Conservation (phyloP, 2,797 vertebrate species). For the Pempheris klunzingeri region DNA sequence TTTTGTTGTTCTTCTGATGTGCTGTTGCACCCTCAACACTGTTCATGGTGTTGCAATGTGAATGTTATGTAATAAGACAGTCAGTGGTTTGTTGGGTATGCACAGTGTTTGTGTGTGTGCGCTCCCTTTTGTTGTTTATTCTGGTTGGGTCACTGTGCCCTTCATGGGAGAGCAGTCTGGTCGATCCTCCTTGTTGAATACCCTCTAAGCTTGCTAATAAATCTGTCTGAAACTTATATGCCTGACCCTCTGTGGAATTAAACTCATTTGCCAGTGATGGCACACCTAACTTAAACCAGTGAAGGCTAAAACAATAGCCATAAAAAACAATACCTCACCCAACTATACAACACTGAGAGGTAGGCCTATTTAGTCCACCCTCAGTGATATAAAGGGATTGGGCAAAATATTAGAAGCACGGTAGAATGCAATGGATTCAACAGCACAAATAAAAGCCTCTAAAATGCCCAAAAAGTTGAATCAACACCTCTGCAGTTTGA, state of each 20-base stretch:
- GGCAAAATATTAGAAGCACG: not conserved
- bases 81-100: not conserved
- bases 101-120: not conserved
- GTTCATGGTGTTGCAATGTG: slow-evolving; percentile 22
- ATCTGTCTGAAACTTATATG: slow-evolving; percentile 20
- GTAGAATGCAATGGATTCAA: not conserved
- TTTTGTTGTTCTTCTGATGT: not conserved
- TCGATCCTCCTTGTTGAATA: slow-evolving; percentile 20
- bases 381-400: not conserved
- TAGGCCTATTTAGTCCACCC: not conserved
- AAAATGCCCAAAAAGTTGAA: not conserved
- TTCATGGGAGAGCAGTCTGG: slow-evolving; percentile 11
- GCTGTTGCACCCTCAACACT: not conserved
- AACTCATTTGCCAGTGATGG: not conserved
- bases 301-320: not conserved
- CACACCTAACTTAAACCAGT: not conserved
- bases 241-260: slow-evolving; percentile 11
- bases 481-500: not conserved
- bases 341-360: not conserved
- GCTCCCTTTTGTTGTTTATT: slow-evolving; percentile 5
- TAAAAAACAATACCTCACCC: not conserved
- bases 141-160: slow-evolving; percentile 4
- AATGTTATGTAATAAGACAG: slow-evolving; percentile 1
- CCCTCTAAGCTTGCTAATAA: slow-evolving; percentile 2
- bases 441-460: not conserved